Evolutionary conservation across 2,888 invertebrate species (phyloP), one percentile per base, ranked within the genome.

Genomic region (Thymelicus acteon): DNA sequence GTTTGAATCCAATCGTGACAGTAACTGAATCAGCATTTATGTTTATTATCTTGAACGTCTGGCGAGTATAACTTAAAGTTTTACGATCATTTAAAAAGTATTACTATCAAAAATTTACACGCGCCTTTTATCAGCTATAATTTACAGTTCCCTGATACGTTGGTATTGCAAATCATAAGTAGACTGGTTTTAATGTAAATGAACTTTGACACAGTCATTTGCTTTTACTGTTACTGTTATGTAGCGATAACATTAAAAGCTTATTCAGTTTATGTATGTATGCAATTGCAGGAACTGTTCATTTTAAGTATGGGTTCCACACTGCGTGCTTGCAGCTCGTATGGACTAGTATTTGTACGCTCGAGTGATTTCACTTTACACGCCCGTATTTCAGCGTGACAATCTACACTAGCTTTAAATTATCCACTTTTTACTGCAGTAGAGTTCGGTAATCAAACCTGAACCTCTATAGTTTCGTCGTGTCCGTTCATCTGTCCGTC

Each of bases 121-220:
- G 67, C 60, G 60, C 40, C 19, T 40, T 13, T 49, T 60, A 67
- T 67, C 60, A 24, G 39, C 39, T 13, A 44, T 57, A 52, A 67
- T 52, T 61, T 61, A 61, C 19, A 19, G 7, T n/a, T 13, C 24
- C 7, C 39, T 24, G 60, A 60, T 67, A 67, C 40, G 15, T 54
- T 40, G 13, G 24, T 52, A 24, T 57, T 40, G 57, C 47, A 2
- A 57, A 44, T 44, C 61, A 52, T 39, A 49, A 60, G 24, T 12
- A 67, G 49, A 40, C 39, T 37, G 52, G 61, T 60, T 67, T 52
- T 37, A 57, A 47, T 57, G 37, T 54, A 54, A 61, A 62, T 47
- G 68, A 61, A 63, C 68, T 63, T 57, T 69, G 62, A 47, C 62
- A 67, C 40, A 44, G 37, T 67, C 24, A 54, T 61, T 68, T 68